A percentile compares a stretch with the other conserved stretches of the same genome.
Evolutionary conservation across 2,797 vertebrate genomes (phyloP).

Genomic region (Anableps anableps): DNA sequence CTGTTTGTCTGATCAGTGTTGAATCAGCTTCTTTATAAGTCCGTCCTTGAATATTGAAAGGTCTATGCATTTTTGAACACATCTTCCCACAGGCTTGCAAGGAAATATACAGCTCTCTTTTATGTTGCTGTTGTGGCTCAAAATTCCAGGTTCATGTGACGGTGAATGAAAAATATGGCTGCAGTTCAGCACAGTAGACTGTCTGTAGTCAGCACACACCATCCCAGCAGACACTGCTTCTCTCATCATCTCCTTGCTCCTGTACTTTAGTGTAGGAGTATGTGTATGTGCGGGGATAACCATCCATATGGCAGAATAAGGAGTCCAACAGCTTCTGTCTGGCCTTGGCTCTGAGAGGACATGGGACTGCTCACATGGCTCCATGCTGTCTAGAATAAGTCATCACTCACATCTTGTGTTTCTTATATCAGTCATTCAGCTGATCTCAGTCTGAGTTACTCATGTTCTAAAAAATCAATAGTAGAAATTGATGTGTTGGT

Average conservation of each 20-base stretch:
- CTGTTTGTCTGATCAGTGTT: conserved; percentile 63
- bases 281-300: conserved; percentile 34
- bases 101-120: conserved; percentile 32
- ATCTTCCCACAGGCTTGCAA: conserved; percentile 11
- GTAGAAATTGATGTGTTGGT: not conserved
- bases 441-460: conserved; percentile 44
- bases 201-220: conserved; percentile 62
- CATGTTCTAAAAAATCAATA: conserved; percentile 35
- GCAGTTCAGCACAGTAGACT: conserved; percentile 51
- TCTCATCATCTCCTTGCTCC: conserved; percentile 74
- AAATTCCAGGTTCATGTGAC: conserved; percentile 33
- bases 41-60: conserved; percentile 13
- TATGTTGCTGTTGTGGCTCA: not conserved
- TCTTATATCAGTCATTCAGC: conserved; percentile 46
- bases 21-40: conserved; percentile 32
- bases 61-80: conserved; percentile 11
- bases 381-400: conserved; percentile 60
- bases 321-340: conserved; percentile 66
- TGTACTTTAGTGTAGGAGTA: conserved; percentile 57
- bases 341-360: conserved; percentile 61
- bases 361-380: conserved; percentile 39
- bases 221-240: conserved; percentile 75
- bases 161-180: conserved; percentile 37
- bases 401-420: conserved; percentile 36
- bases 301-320: conserved; percentile 59